Evolutionary conservation across 2,113 vertebrate genomes (phyloP), one percentile per base, ranked within the genome.

Genomic region (Tachysurus vachellii): DNA sequence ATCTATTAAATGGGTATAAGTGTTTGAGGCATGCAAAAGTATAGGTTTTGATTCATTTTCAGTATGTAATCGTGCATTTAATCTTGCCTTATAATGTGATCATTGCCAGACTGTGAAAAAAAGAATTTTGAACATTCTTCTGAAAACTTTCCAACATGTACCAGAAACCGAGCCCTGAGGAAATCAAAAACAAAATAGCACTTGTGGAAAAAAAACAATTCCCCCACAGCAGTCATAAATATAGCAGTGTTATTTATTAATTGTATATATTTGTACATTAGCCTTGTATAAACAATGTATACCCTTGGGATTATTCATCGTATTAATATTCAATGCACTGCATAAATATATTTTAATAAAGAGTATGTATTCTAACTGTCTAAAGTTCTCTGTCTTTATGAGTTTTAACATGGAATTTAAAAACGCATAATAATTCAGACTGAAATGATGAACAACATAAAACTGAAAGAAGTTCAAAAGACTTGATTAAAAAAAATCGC

Each of bases 201-300:
- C 23, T 79, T 62, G 44, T 61, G 23, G 36, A 36, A 36, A 36
- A 36, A 86, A 91, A 83, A 26, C 77, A 88, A 80, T 88, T 64
- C 82, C 87, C 76, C 85, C 86, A 88, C 79, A n/a, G 92, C 85
- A 90, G 85, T 92, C 90, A 91, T 82, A 90, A 89, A 91, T 86
- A 90, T 85, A 91, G 91, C 89, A 94, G 91, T 31, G 85, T 85
- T 95, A 96, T 95, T 95, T 95, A 95, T 95, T 95, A 85, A 94
- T 91, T 95, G 95, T 94, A 93, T 93, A 95, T 93, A 94, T 94
- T 92, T 95, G 94, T 95, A 95, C 94, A 95, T 94, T 91, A 94
- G 92, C 91, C 90, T 95, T 79, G 92, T 95, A 92, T 94, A 81
- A 81, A 61, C 79, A 26, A 61, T 81, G 56, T 14, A 81, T 54